These are phyloP conservation scores for Heliconius hewitsoni DNA, from an alignment of 1,140 invertebrate species.

Conservation along the genomic window DNA sequence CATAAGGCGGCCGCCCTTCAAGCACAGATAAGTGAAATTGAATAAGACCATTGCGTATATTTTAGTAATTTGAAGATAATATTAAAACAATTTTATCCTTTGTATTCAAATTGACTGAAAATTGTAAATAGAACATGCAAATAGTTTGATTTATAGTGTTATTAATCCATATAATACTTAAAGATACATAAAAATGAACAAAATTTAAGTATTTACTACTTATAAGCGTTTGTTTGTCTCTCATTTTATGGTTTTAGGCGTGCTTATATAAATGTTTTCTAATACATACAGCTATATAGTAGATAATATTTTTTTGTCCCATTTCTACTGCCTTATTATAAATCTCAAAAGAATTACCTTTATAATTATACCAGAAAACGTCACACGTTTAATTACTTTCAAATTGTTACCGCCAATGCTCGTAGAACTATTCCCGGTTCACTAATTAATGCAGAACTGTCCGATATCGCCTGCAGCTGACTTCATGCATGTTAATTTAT, in stretches of 20 bases:
- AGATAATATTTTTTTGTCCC: too few species aligned
- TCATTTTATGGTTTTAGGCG: too few species aligned
- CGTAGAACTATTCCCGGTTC: background rate
- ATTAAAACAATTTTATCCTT: background rate
- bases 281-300: too few species aligned
- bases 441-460: conserved; percentile 12
- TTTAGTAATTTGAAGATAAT: conserved; percentile 14
- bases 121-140: background rate
- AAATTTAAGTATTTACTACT: too few species aligned
- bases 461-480: conserved; percentile 7
- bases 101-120: background rate
- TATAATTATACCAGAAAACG: background rate
- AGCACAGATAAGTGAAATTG: conserved; percentile 20
- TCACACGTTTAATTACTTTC: background rate
- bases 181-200: too few species aligned
- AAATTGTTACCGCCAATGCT: background rate
- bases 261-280: too few species aligned
- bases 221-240: too few species aligned
- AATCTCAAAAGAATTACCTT: too few species aligned
- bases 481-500: conserved; percentile 14
- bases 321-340: too few species aligned
- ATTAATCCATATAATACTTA: too few species aligned
- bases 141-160: background rate
- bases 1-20: conserved; percentile 22
- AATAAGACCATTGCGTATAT: conserved; percentile 11